Evolutionary conservation across 1,140 invertebrate genomes (phyloP).

Genomic region (Penaeus chinensis): DNA sequence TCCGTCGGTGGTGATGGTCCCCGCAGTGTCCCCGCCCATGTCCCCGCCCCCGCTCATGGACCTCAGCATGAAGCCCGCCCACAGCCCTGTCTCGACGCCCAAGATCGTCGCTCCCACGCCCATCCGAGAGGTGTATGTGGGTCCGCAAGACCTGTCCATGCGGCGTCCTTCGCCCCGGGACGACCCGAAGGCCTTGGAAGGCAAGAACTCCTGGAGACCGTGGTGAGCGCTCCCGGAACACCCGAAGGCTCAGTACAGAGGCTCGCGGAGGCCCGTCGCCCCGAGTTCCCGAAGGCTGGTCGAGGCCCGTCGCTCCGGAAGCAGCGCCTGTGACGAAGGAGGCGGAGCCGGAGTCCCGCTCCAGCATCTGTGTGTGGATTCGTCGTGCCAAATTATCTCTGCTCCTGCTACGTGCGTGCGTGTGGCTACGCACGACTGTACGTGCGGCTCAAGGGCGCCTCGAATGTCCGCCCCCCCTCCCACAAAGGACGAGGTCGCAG

Average conservation of each 20-base stretch:
- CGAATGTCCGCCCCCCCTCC: background rate
- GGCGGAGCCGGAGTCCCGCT: background rate
- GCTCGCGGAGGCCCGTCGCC: background rate
- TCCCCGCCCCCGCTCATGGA: slow-evolving; percentile 55
- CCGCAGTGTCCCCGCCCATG: slow-evolving; percentile 45
- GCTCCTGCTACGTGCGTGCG: background rate
- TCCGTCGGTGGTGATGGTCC: slow-evolving; percentile 35
- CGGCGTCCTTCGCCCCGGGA: slow-evolving; percentile 37
- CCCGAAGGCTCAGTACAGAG: background rate
- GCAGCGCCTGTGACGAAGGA: slow-evolving; percentile 5
- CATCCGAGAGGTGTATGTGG: slow-evolving; percentile 29
- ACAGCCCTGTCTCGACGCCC: background rate
- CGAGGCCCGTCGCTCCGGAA: no score
- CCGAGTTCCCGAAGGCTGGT: background rate
- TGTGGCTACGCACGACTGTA: background rate
- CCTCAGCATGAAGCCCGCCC: slow-evolving; percentile 53
- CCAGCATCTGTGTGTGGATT: slow-evolving; percentile 31
- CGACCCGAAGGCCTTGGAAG: slow-evolving; percentile 21
- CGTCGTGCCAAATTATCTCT: slow-evolving; percentile 44
- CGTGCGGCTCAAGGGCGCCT: background rate
- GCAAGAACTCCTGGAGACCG: slow-evolving; percentile 31
- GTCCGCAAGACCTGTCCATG: slow-evolving; percentile 54
- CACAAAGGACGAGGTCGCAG: background rate
- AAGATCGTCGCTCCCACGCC: slow-evolving; percentile 51
- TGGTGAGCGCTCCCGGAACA: background rate